Base-by-base conservation (phyloP, 2,797 vertebrate species). In the Sebastes jordani region DNA sequence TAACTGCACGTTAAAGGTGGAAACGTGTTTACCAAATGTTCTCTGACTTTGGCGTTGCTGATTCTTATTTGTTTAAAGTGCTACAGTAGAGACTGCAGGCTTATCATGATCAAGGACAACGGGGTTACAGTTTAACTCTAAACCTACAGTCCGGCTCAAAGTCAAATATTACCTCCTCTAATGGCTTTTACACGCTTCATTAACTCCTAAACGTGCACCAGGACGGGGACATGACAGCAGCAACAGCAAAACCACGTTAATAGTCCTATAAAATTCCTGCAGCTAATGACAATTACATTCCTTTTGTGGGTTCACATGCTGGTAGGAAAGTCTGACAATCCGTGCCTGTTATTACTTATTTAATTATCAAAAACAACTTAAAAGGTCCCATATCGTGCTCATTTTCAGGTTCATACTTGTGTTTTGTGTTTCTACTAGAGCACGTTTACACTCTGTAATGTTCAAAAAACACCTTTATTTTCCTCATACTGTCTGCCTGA, bases 111-210 rank as follows among this genome's bases (percentile, higher is more conserved):
- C 82, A 71, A 85, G 79, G 78, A 74, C 85, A 7, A 38, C 60
- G 30, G 42, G 73, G 34, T 87, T 86, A 84, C 34, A 89, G 23
- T 82, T 90, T 90, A 86, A 87, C 87, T 78, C 74, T 25, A 38
- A 71, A 67, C 10, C 71, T 7, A 32, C 32, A 54, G n/a, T 23
- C 30, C 18, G 7, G 73, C 62, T 72, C 3, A 2, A 63, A 68
- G 78, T 76, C 82, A 86, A 86, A 84, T 32, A 84, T 59, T 58
- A 80, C 74, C 81, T 80, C 67, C 14, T 55, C 16, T 7, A 20
- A 18, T 3, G 55, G 2, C 18, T 20, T 23, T 74, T 20, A 42
- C 23, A 59, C 9, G 66, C 4, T 46, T 71, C 56, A 71, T 27
- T 63, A 60, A 67, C 75, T 71, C 64, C 23, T 16, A 8, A 34